Conservation (phyloP, 1,140 invertebrate genomes). For the Drosophila sproati region DNA sequence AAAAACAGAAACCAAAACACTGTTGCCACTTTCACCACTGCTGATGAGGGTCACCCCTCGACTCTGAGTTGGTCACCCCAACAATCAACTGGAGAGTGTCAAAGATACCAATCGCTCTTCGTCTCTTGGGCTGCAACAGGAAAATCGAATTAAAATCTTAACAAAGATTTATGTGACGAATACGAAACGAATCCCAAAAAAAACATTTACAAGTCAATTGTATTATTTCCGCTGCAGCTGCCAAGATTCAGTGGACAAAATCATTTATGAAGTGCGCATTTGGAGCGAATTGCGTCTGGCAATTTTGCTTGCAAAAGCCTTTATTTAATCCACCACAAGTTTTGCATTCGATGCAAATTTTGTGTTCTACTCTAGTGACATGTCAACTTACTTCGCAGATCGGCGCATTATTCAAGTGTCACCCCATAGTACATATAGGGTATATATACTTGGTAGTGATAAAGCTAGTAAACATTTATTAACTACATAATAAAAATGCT, state of each 20-base stretch:
- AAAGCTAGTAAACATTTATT: constrained; percentile 6
- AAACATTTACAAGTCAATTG: constrained; percentile 74
- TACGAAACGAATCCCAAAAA: constrained; percentile 23
- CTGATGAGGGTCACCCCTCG: constrained; percentile 51
- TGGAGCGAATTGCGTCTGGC: not conserved
- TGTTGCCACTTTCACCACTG: constrained; percentile 46
- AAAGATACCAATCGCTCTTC: constrained; percentile 23
- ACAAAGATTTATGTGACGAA: constrained; percentile 70
- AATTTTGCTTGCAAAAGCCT: constrained; percentile 3
- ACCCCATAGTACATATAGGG: not conserved
- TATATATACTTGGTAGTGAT: not conserved
- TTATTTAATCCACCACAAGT: constrained; percentile 5
- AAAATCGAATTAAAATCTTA: constrained; percentile 67
- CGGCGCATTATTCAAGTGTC: not conserved
- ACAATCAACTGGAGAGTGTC: not conserved
- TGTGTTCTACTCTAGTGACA: constrained; percentile 2
- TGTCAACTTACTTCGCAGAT: not conserved
- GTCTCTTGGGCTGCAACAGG: constrained; percentile 13
- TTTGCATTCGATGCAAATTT: constrained; percentile 17
- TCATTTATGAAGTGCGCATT: not conserved
- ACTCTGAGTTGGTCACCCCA: not conserved
- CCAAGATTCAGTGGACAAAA: not conserved
- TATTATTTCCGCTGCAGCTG: constrained; percentile 64
- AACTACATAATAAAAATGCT: not conserved
- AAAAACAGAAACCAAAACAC: constrained; percentile 2